These are phyloP conservation scores for Arnoldichthys spilopterus DNA, from an alignment of 2,797 vertebrate genomes.

Conservation along the genomic window DNA sequence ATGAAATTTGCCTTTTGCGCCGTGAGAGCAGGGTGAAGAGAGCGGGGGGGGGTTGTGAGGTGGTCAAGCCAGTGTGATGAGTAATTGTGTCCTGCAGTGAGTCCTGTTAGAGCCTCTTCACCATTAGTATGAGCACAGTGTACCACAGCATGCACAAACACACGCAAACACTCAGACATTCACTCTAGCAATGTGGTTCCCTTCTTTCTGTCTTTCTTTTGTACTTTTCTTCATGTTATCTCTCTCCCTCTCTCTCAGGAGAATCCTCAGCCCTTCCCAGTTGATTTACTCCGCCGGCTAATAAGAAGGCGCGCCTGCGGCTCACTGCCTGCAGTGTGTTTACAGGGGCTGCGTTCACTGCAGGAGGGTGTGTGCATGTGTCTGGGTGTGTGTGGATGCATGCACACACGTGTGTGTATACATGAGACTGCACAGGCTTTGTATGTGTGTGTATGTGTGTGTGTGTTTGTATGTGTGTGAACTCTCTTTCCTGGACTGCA, in stretches of 20 bases:
- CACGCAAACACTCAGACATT: neutral
- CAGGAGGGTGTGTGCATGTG: neutral
- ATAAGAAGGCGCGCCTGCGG: slow-evolving; percentile 15
- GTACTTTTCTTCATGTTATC: neutral
- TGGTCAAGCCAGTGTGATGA: slow-evolving; percentile 42
- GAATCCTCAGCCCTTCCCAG: slow-evolving; percentile 31
- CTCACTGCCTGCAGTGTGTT: slow-evolving; percentile 2
- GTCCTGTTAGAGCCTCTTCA: slow-evolving; percentile 25
- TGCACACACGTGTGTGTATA: neutral
- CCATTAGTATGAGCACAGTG: neutral
- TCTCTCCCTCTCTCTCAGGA: slow-evolving; percentile 10
- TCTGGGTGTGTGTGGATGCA: neutral
- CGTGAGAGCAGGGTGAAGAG: slow-evolving; percentile 44
- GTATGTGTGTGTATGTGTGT: neutral
- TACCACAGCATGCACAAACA: neutral
- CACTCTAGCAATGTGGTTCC: neutral
- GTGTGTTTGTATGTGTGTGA: neutral
- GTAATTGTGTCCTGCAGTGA: slow-evolving; percentile 37
- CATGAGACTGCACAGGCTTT: neutral
- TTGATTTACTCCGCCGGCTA: slow-evolving; percentile 28
- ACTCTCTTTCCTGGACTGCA: slow-evolving; percentile 13
- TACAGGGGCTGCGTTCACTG: slow-evolving; percentile 9
- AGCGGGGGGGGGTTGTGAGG: slow-evolving; percentile 17
- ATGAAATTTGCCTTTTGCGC: slow-evolving; percentile 57
- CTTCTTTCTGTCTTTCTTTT: neutral